A percentile compares a stretch with the other conserved stretches of the same genome.
Evolutionary conservation across 1,140 invertebrate species (phyloP).

Genomic region (Laupala kohalensis): DNA sequence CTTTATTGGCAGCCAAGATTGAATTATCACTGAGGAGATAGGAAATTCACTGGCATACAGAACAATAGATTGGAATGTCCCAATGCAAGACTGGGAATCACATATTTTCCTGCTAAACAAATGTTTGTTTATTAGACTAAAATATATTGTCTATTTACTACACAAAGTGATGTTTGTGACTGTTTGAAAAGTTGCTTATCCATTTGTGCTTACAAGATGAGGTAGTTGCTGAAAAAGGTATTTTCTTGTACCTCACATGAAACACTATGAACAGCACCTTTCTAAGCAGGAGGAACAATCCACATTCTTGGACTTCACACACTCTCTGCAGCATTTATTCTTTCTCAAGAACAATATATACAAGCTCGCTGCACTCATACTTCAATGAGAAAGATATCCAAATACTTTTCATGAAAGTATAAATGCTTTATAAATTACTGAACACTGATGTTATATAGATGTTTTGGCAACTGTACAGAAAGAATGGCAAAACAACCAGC

Average conservation of each 20-base stretch:
- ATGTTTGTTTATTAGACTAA: background rate
- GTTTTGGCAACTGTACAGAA: background rate
- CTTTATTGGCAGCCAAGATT: background rate
- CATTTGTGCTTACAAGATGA: background rate
- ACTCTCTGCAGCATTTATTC: background rate
- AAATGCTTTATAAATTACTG: background rate
- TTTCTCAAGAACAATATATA: background rate
- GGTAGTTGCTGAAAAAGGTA: background rate
- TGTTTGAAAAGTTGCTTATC: background rate
- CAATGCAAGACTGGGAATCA: background rate
- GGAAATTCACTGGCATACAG: background rate
- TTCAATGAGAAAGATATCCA: background rate
- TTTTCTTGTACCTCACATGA: background rate
- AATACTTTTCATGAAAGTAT: background rate
- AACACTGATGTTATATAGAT: background rate
- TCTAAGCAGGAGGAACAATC: background rate
- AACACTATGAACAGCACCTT: background rate
- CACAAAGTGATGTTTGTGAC: background rate
- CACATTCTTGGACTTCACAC: background rate
- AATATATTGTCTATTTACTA: background rate
- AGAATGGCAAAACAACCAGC: background rate
- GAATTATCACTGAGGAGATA: background rate
- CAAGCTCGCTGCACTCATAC: background rate
- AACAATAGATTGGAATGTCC: background rate
- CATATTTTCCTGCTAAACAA: background rate